Percentiles rank a stretch among this genome's conserved stretches.
These are phyloP conservation scores for Pomacea canaliculata DNA, from an alignment of 2,888 invertebrate genomes.

Conservation along the genomic window DNA sequence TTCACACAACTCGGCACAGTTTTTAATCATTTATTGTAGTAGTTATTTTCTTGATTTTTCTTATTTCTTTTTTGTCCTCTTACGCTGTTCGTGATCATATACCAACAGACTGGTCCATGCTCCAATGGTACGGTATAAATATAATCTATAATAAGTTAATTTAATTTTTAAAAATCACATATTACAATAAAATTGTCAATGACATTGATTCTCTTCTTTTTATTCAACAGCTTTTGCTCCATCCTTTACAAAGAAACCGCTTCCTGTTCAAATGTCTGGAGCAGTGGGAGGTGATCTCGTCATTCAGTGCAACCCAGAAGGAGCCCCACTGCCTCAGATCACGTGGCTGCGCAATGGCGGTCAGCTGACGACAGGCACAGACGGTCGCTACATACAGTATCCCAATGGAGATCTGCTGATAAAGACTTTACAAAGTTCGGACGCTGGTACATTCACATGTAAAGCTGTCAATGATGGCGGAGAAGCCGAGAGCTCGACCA, in stretches of 20 bases:
- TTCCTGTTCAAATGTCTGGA: constrained; percentile 82
- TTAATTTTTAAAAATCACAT: too few relatives aligned
- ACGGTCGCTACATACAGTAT: constrained; percentile 75
- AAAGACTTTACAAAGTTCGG: constrained; percentile 66
- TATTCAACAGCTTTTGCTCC: constrained; percentile 75
- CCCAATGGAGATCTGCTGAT: constrained; percentile 90
- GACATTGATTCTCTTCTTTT: too few relatives aligned
- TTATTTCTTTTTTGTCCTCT: too few relatives aligned
- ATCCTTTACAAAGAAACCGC: constrained; percentile 88
- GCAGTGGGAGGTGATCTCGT: constrained; percentile 94
- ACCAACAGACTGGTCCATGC: too few relatives aligned
- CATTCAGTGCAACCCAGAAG: constrained; percentile 89
- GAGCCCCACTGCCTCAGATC: constrained; percentile 84
- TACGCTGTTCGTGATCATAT: too few relatives aligned
- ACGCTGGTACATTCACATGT: constrained; percentile 60
- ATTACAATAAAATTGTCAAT: too few relatives aligned
- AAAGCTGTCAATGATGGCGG: constrained; percentile 55
- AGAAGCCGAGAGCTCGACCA: constrained; percentile 43
- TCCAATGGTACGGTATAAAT: too few relatives aligned
- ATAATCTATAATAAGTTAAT: too few relatives aligned
- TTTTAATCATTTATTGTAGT: too few relatives aligned
- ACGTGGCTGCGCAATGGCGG: constrained; percentile 75
- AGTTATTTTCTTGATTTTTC: too few relatives aligned
- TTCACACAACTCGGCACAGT: too few relatives aligned
- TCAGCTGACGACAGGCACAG: not conserved